Evolutionary conservation across 1,140 invertebrate species (phyloP), one percentile per base, ranked within the genome.

Genomic region (Stenopsyche tienmushanensis): DNA sequence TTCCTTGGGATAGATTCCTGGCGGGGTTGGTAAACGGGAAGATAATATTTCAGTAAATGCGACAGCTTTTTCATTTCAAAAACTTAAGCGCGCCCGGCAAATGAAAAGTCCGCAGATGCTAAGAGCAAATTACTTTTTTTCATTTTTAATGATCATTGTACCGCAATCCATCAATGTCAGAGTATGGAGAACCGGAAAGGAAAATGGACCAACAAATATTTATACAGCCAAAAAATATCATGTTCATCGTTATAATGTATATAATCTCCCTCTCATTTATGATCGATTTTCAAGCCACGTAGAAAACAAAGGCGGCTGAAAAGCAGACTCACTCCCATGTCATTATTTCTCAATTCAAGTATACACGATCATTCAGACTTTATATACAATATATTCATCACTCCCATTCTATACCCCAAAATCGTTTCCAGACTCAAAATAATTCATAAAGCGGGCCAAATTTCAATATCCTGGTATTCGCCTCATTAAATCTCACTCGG

Each of bases 61-160:
- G 47, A 62, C 47, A 62, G 47, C 25, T n/a, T 53, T 62, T 41
- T 39, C 60, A 62, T 62, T 62, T 62, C 60, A 62, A 9, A 50
- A 34, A 50, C 24, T 50, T 18, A 52, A 62, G 24, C 21, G 13
- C 5, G 5, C 41, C 41, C 10, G 50, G 50, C 20, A 41, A 49
- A 39, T n/a, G 47, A 62, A 52, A 39, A 62, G 60, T 62, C 52
- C 60, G 39, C 47, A 53, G 60, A 34, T 62, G 60, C 50, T 62
- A 17, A 26, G 45, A 24, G 60, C 49, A 62, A 62, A 62, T 62
- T 52, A 62, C 47, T 62, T 62, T 62, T 34, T 34, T 34, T 34
- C 29, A 34, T 34, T 34, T 62, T 62, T 62, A 62, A 62, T 62
- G 60, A 62, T 62, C 60, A 62, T 23, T 20, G 47, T 3, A 20